Percentiles rank a stretch among this genome's conserved stretches.
Conservation (phyloP, 1,140 invertebrate genomes). For the Panulirus ornatus region DNA sequence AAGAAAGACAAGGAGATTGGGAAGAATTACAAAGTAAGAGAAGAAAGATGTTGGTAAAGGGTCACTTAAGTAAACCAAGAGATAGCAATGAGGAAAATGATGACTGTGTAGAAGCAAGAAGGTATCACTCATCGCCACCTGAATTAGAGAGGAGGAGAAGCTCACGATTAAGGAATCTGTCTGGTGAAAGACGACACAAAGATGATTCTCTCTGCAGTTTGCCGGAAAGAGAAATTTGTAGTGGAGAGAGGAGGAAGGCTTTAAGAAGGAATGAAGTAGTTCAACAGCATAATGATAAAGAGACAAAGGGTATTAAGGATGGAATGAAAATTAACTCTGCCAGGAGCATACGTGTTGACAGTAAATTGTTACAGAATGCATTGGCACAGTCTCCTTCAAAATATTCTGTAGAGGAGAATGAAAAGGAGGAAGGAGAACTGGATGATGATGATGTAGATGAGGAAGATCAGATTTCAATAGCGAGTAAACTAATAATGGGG, state of each 20-base stretch:
- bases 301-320: not conserved
- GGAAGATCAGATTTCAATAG: not conserved
- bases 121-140: not conserved
- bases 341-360: slow-evolving; percentile 52
- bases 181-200: not conserved
- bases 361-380: slow-evolving; percentile 23
- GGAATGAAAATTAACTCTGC: not conserved
- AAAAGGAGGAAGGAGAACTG: slow-evolving; percentile 56
- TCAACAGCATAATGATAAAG: not conserved
- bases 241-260: not conserved
- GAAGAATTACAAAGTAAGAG: slow-evolving; percentile 32
- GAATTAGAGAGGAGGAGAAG: not conserved
- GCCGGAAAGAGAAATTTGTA: not conserved
- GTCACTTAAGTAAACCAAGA: not conserved
- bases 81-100: not conserved
- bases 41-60: slow-evolving; percentile 24
- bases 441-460: slow-evolving; percentile 54
- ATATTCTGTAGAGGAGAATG: slow-evolving; percentile 11
- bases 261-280: not conserved
- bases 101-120: not conserved
- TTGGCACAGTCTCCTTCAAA: slow-evolving; percentile 43
- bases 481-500: not conserved
- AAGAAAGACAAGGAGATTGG: not conserved
- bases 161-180: not conserved
- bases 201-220: not conserved